Evolutionary conservation across 1,140 invertebrate genomes (phyloP).

Genomic region (Pseudomyrmex gracilis): DNA sequence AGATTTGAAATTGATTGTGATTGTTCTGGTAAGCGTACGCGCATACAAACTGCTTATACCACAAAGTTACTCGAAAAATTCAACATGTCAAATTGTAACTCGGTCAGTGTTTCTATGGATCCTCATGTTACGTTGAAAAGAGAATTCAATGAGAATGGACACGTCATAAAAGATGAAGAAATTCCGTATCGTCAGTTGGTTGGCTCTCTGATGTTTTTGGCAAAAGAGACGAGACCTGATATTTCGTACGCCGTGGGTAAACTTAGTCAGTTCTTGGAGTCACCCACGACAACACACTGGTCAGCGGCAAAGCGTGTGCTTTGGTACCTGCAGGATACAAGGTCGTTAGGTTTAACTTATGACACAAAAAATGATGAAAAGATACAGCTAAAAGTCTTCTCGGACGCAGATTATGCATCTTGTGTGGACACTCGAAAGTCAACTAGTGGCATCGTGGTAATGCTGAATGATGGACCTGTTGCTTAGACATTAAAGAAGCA

Average conservation of each 20-base stretch:
- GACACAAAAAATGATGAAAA: not conserved
- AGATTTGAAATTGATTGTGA: not conserved
- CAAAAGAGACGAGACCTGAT: not conserved
- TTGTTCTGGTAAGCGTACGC: not conserved
- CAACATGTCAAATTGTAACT: not conserved
- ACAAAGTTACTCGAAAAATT: not conserved
- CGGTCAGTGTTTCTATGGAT: not conserved
- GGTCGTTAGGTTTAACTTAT: not conserved
- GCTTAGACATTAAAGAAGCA: not conserved
- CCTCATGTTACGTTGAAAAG: not conserved
- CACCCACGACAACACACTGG: not conserved
- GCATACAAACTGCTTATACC: not conserved
- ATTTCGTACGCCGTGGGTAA: not conserved
- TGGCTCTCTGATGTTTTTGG: slow-evolving; percentile 13
- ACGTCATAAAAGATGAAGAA: not conserved
- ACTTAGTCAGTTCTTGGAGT: not conserved
- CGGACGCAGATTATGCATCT: slow-evolving; percentile 16
- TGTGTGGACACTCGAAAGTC: not conserved
- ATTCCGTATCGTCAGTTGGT: slow-evolving; percentile 1
- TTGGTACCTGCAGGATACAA: not conserved
- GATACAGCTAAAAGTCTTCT: not conserved
- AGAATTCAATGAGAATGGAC: not conserved
- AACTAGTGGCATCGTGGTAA: not conserved
- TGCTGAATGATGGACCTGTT: not conserved
- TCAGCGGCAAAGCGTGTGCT: not conserved